phyloP scores from a whole-genome alignment of 2,797 vertebrate species.

The Coregonus suidteri region DNA sequence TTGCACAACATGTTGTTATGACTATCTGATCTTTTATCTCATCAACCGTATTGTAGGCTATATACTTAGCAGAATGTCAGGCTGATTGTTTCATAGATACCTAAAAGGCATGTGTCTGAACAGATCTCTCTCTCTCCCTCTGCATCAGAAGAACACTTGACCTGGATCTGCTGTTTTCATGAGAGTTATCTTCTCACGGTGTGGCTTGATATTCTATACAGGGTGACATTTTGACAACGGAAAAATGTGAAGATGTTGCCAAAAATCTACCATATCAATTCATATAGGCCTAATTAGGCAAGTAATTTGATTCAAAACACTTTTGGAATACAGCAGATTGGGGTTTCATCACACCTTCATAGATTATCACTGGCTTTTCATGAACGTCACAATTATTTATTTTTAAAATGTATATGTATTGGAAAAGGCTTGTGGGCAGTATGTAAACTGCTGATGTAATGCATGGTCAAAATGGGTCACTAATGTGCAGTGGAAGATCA shows the following conservation, averaged over 20 bases:
- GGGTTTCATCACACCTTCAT: no score
- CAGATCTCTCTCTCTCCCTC: background rate
- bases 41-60: background rate
- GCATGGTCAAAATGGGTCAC: no score
- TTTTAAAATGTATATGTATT: no score
- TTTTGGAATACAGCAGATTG: no score
- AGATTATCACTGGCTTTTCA: no score
- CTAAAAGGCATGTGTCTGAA: background rate
- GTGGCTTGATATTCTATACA: background rate
- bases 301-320: background rate
- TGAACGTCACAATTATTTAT: no score
- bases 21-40: background rate
- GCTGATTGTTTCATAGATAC: constrained; percentile 2
- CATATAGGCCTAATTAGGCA: background rate
- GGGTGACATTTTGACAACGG: background rate
- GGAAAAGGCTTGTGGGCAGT: no score
- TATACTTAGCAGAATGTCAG: background rate
- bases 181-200: background rate
- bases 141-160: background rate
- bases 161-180: background rate
- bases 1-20: constrained; percentile 2
- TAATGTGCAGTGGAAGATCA: no score
- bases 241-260: background rate
- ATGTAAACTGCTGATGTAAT: no score
- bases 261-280: no score